A percentile compares a stretch with the other conserved stretches of the same genome.
Conservation (phyloP, 2,888 invertebrate species). For the Cordilura impudica region DNA sequence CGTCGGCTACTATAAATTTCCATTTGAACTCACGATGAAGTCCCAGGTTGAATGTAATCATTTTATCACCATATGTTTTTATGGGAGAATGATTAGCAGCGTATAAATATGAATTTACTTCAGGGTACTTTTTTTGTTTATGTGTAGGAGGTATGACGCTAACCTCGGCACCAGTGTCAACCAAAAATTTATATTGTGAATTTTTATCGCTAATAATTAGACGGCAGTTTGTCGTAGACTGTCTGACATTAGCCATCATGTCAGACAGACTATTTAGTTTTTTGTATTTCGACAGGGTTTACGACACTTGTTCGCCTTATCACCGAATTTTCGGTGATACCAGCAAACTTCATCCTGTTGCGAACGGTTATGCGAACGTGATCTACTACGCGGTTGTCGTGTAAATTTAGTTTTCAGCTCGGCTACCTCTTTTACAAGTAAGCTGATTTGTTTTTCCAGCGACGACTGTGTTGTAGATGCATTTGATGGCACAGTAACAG, state of each 20-base stretch:
- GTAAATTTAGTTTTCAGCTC: neutral
- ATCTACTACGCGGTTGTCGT: conserved; percentile 18
- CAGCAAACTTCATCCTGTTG: conserved; percentile 42
- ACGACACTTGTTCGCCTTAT: conserved; percentile 48
- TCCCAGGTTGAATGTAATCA: conserved; percentile 34
- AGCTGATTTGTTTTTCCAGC: conserved; percentile 4
- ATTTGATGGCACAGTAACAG: neutral
- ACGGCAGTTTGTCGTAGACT: conserved; percentile 12
- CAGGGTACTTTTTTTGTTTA: neutral
- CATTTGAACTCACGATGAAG: conserved; percentile 64
- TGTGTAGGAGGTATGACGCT: conserved; percentile 51
- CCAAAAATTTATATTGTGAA: conserved; percentile 39
- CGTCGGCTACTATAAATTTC: conserved; percentile 64
- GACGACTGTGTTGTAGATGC: neutral
- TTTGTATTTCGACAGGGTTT: too few relatives aligned
- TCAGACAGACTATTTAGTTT: too few relatives aligned
- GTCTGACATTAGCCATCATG: conserved; percentile 16
- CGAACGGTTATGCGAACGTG: neutral
- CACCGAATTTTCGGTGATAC: conserved; percentile 55
- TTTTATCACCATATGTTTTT: conserved; percentile 52
- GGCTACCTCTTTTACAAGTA: conserved; percentile 53
- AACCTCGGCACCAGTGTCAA: conserved; percentile 60
- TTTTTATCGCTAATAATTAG: conserved; percentile 31
- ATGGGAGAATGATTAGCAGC: conserved; percentile 51
- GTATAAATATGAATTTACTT: neutral